These are phyloP conservation scores for Tachina grossa DNA, from an alignment of 2,888 invertebrate species.

Conservation along the genomic window DNA sequence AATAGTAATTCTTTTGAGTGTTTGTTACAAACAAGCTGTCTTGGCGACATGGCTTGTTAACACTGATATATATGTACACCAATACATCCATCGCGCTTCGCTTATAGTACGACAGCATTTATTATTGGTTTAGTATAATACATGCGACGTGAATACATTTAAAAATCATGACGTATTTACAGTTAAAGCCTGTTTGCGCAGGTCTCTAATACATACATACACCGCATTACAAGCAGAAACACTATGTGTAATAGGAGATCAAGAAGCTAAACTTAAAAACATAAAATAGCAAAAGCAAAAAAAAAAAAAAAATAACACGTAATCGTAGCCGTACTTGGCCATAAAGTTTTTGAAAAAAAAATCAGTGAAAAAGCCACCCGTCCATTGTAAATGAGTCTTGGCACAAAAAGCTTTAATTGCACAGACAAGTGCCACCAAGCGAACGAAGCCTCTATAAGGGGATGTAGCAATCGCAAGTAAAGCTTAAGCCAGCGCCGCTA, in stretches of 20 bases:
- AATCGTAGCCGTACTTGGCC: slow-evolving; percentile 17
- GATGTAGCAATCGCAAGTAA: slow-evolving; percentile 60
- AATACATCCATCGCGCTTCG: no score
- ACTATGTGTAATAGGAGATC: slow-evolving; percentile 27
- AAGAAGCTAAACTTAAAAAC: slow-evolving; percentile 32
- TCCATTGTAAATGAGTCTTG: slow-evolving; percentile 45
- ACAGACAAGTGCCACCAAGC: slow-evolving; percentile 63
- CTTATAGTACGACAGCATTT: no score
- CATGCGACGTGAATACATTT: no score
- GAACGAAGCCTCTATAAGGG: slow-evolving; percentile 57
- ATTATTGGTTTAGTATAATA: no score
- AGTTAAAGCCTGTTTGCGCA: no score
- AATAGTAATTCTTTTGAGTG: no score
- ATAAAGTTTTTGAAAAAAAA: slow-evolving; percentile 6
- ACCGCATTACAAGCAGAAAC: not conserved
- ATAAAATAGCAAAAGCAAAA: not conserved
- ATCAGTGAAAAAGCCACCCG: slow-evolving; percentile 34
- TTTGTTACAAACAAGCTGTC: no score
- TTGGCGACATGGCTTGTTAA: no score
- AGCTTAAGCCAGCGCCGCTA: slow-evolving; percentile 56
- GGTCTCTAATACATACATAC: not conserved
- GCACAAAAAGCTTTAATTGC: slow-evolving; percentile 67
- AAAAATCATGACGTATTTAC: no score
- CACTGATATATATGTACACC: no score
- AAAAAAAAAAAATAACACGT: slow-evolving; percentile 9